Conservation (phyloP, 2,113 vertebrate genomes). For the Myrmophylax atrothorax region DNA sequence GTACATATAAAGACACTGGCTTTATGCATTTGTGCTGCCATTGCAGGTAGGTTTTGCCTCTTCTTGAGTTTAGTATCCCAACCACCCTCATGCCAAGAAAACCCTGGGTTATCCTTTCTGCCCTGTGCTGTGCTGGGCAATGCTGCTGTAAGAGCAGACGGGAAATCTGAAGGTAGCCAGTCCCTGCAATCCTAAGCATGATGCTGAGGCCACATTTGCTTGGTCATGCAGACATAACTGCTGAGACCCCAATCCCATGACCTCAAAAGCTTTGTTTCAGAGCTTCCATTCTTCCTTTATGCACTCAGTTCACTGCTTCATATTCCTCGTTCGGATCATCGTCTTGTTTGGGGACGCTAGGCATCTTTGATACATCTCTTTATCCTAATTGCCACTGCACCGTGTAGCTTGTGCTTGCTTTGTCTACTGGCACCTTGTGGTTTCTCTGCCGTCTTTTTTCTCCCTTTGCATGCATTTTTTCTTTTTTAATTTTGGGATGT, state of each 20-base stretch:
- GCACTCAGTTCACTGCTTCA: constrained; percentile 34
- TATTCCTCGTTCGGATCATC: constrained; percentile 19
- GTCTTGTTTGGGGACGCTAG: neutral
- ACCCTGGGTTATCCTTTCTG: neutral
- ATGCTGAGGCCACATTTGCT: constrained; percentile 34
- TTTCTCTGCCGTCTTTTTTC: neutral
- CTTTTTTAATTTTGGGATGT: neutral
- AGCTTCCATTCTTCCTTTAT: constrained; percentile 49
- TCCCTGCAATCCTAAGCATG: neutral
- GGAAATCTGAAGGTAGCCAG: neutral
- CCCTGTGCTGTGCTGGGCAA: neutral
- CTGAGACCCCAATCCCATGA: constrained; percentile 58
- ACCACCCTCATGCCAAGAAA: neutral
- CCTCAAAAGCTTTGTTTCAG: constrained; percentile 65
- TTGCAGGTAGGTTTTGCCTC: neutral
- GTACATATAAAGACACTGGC: neutral
- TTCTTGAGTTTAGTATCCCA: neutral
- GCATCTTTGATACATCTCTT: constrained; percentile 20
- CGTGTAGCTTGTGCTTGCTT: neutral
- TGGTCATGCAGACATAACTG: constrained; percentile 59
- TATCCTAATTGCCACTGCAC: neutral
- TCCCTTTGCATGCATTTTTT: neutral
- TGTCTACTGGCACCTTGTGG: neutral
- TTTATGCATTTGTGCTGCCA: neutral
- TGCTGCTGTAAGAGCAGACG: neutral